Evolutionary conservation across 1,140 invertebrate genomes (phyloP).

Genomic region (Ceratina japonica): DNA sequence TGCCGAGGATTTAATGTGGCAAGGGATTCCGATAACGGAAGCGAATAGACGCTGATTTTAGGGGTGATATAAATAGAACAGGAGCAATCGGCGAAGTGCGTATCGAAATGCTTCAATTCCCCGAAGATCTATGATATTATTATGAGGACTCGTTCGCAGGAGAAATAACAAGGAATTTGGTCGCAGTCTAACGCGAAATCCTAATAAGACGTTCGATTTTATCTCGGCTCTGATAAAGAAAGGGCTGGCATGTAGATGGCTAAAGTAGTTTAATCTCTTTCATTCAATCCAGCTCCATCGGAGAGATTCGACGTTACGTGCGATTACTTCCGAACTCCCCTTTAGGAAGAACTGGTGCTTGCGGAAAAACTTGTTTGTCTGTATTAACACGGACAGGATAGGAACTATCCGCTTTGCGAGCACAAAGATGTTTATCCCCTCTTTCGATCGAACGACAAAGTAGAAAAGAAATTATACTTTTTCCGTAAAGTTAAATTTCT

Average conservation of each 20-base stretch:
- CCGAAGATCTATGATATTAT: background rate
- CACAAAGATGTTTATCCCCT: slow-evolving; percentile 23
- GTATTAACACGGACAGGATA: slow-evolving; percentile 54
- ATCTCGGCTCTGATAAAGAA: background rate
- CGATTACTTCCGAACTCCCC: slow-evolving; percentile 54
- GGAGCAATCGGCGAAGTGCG: background rate
- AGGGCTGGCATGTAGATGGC: slow-evolving; percentile 3
- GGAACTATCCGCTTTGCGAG: slow-evolving; percentile 27
- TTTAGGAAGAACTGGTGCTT: slow-evolving; percentile 34
- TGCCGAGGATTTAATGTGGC: background rate
- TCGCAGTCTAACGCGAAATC: background rate
- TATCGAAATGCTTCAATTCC: background rate
- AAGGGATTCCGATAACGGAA: background rate
- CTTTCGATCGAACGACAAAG: background rate
- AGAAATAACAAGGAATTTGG: background rate
- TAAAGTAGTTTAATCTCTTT: slow-evolving; percentile 51
- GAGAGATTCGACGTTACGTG: slow-evolving; percentile 47
- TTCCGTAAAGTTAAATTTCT: slow-evolving; percentile 1
- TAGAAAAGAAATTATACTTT: background rate
- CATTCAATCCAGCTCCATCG: slow-evolving; percentile 42
- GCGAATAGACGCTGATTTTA: background rate
- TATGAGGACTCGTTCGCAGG: background rate
- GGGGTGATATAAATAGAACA: no score
- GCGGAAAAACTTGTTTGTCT: slow-evolving; percentile 49
- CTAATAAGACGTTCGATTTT: slow-evolving; percentile 5